A percentile compares a stretch with the other conserved stretches of the same genome.
phyloP scores from a whole-genome alignment of 2,888 invertebrate species.

The Drosophila leonis region DNA sequence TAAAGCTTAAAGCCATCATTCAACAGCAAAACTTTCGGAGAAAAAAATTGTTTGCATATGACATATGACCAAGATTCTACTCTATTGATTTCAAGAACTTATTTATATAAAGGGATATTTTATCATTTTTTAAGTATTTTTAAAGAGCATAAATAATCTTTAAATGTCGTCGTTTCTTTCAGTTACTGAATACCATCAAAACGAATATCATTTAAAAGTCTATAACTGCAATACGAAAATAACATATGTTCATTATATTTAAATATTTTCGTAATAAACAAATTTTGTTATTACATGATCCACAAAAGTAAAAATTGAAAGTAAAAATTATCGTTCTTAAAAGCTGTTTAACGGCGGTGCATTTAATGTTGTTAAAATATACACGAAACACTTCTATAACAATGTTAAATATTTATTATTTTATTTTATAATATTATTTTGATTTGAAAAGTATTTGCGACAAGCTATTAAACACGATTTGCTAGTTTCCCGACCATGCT shows the following conservation, averaged over 20 bases:
- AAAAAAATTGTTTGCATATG: not conserved
- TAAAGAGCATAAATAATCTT: not conserved
- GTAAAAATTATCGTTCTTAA: not conserved
- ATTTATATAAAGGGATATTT: not conserved
- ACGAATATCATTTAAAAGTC: not conserved
- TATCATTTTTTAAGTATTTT: not conserved
- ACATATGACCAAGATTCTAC: not conserved
- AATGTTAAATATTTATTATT: conserved; percentile 9
- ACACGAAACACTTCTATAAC: not conserved
- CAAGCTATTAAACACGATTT: conserved; percentile 23
- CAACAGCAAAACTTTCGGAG: conserved; percentile 8
- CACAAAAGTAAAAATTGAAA: not conserved
- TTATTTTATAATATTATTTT: not conserved
- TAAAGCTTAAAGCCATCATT: conserved; percentile 32
- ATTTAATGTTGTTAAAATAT: conserved; percentile 34
- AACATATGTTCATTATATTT: not conserved
- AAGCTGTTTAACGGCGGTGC: conserved; percentile 43
- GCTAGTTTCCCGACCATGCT: conserved; percentile 30
- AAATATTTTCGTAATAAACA: not conserved
- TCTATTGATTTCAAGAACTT: not conserved
- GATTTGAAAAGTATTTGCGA: conserved; percentile 22
- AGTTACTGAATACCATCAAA: not conserved
- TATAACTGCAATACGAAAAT: not conserved
- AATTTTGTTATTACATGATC: not conserved
- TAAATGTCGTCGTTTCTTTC: not conserved